phyloP scores from a whole-genome alignment of 1,140 invertebrate species.

The Helicoverpa zea region DNA sequence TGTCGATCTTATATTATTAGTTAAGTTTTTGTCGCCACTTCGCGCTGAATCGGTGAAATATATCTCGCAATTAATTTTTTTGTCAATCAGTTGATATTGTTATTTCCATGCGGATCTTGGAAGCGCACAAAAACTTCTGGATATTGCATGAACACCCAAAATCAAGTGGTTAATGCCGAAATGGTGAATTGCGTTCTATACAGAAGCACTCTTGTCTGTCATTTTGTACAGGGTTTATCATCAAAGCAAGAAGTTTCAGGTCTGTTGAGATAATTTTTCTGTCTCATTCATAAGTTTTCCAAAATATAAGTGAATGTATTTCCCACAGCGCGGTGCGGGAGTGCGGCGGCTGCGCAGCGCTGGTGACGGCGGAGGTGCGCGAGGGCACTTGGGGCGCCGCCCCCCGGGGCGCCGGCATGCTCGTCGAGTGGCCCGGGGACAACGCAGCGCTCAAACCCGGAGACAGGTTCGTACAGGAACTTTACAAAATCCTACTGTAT shows the following conservation, averaged over 20 bases:
- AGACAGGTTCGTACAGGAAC: conserved; percentile 66
- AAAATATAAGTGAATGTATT: conserved; percentile 2
- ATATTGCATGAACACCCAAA: not conserved
- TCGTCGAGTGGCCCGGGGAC: conserved; percentile 71
- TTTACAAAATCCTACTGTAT: not conserved
- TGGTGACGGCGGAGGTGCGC: conserved; percentile 71
- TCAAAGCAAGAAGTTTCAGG: too few relatives aligned
- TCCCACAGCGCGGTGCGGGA: conserved; percentile 72
- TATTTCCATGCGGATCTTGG: not conserved
- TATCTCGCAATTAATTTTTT: conserved; percentile 1
- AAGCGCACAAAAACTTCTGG: not conserved
- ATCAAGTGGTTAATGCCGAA: too few relatives aligned
- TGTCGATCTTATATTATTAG: conserved; percentile 5
- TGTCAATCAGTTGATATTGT: not conserved
- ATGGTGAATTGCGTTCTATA: too few relatives aligned
- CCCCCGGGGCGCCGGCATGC: conserved; percentile 60
- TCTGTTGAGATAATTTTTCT: too few relatives aligned
- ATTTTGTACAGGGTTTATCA: too few relatives aligned
- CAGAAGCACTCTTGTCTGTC: too few relatives aligned
- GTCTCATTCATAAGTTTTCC: not conserved
- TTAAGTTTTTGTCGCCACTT: not conserved
- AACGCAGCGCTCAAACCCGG: conserved; percentile 65
- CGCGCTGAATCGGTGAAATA: not conserved
- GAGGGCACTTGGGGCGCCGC: conserved; percentile 73
- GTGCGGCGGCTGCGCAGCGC: conserved; percentile 65